Evolutionary conservation across 2,888 invertebrate species (phyloP), one percentile per base, ranked within the genome.

Genomic region (Drosophila stalkeri): DNA sequence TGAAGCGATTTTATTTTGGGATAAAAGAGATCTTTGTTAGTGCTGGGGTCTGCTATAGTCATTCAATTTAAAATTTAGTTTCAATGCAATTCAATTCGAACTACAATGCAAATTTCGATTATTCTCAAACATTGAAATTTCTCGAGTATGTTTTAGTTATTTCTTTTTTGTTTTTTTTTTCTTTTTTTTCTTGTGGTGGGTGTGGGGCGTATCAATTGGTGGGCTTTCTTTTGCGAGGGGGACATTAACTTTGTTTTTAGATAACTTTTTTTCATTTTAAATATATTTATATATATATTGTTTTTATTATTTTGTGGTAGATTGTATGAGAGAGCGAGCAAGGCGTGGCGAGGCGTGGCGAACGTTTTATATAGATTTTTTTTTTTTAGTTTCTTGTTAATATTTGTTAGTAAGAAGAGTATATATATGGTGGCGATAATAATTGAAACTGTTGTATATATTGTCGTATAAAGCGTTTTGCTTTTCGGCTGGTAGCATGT

Each of bases 31-130:
- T 18, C 51, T 52, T 72, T 66, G 70, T 85, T 80, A 85, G 75
- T 72, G 68, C 31, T 51, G 12, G 9, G 0, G 16, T 39, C 46
- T 35, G 69, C 61, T 20, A 61, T 49, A 31, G 11, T 18, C 0
- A 56, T 66, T 59, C 52, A 61, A 65, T 43, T 43, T 27, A 39
- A 39, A 51, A 47, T 69, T 69, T 2, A 55, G 56, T 47, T 67
- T 56, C 55, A 74, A 74, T 72, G 68, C 57, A 61, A 67, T 88
- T 81, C 77, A 81, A 83, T 86, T 75, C 74, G 65, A 86, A 81
- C 80, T 81, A 80, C 86, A 83, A 88, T 81, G 81, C 80, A 83
- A 88, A 86, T 88, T 86, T 86, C 47, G 73, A 18, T 54, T 67
- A 67, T 66, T 77, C 56, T 69, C 63, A 54, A 77, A 85, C 74